Base-by-base conservation (phyloP, 2,797 vertebrate species). In the Rhinogobio ventralis region DNA sequence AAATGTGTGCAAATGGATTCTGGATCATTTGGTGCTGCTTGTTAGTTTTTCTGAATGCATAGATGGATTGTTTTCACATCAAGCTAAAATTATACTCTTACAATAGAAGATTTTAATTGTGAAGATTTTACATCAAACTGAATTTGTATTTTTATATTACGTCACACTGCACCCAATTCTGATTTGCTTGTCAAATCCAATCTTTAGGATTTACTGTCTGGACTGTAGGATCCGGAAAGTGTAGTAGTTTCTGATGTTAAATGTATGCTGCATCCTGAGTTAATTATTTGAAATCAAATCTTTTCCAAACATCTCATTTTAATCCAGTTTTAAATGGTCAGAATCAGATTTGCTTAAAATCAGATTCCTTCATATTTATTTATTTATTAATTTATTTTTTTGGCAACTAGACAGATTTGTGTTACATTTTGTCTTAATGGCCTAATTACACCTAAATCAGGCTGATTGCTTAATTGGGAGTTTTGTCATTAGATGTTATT, bases 31-130 rank as follows among this genome's bases (percentile, higher is more conserved):
- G 71, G 30, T 67, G 36, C 15, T 20, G 33, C 15, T 23, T 62
- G 66, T 45, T 72, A 55, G 23, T 55, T 66, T 67, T 68, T 5
- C 11, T 23, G 66, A 68, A 68, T 23, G 39, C 39, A 45, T 33
- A 42, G n/a, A n/a, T 67, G 23, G 51, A 55, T 55, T 46, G 13
- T 68, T 49, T 67, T 25, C 67, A 51, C 55, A 72, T 79, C 57
- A 66, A 25, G 15, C 46, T 28, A 85, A 72, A 42, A 10, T 74
- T 30, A 49, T 62, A 17, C 15, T 42, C 39, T 13, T 60, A 4
- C 25, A 57, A 57, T 57, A 9, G 55, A 3, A 15, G 5, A 33
- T 51, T 33, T 39, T 39, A 7, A 39, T n/a, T 39, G 36, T 39
- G 36, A 7, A 39, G 36, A 39, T 39, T 39, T 39, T 39, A 39